Conservation (phyloP, 2,888 invertebrate genomes). For the Gisinianus flammeolus region DNA sequence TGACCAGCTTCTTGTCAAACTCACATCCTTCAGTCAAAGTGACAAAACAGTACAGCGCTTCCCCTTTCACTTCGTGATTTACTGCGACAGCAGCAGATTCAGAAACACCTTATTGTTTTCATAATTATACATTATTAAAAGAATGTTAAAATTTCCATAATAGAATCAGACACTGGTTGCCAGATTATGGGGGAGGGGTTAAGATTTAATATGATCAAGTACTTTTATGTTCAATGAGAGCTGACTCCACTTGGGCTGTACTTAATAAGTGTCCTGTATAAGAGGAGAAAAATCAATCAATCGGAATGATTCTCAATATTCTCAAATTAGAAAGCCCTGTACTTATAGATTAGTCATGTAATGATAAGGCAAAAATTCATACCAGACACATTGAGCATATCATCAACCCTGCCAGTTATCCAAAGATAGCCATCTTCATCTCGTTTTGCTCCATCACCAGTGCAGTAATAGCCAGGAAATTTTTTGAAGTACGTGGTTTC, state of each 20-base stretch:
- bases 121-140: no score
- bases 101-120: conserved; percentile 70
- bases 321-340: neutral
- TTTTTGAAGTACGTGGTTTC: conserved; percentile 92
- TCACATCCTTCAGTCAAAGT: conserved; percentile 79
- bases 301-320: neutral
- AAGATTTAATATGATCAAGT: conserved; percentile 9
- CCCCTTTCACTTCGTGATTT: conserved; percentile 94
- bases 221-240: conserved; percentile 59
- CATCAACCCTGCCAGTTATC: conserved; percentile 97
- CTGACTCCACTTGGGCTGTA: conserved; percentile 81
- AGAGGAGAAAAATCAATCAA: neutral
- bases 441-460: conserved; percentile 92
- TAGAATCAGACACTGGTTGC: no score
- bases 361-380: no score
- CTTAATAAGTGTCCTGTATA: conserved; percentile 83
- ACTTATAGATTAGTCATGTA: neutral
- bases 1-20: conserved; percentile 74
- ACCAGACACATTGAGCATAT: conserved; percentile 96
- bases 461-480: conserved; percentile 96
- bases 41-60: conserved; percentile 96
- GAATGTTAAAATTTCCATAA: no score
- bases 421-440: conserved; percentile 95
- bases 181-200: no score
- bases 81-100: conserved; percentile 97